Percentiles rank a stretch among this genome's conserved stretches.
phyloP scores from a whole-genome alignment of 1,140 invertebrate genomes.

The Lucilia cuprina region DNA sequence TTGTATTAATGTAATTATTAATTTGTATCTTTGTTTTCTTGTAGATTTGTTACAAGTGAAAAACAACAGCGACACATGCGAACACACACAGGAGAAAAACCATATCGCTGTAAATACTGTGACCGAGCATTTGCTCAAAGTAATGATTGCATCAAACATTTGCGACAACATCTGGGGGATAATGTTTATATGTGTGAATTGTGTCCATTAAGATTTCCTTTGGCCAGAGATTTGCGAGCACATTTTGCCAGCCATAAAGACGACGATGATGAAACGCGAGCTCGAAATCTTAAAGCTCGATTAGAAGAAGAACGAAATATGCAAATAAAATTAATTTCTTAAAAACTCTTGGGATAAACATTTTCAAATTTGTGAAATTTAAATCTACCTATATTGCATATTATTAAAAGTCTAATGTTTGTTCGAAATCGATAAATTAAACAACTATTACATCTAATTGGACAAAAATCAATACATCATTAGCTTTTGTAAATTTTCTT shows the following conservation, averaged over 20 bases:
- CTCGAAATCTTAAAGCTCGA: neutral
- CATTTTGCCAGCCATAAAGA: constrained; percentile 63
- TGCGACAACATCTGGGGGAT: constrained; percentile 63
- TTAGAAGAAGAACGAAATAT: neutral
- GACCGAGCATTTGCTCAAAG: constrained; percentile 66
- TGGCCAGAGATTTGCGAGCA: constrained; percentile 62
- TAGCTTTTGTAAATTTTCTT: too few species aligned
- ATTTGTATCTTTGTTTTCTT: neutral
- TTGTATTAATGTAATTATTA: neutral
- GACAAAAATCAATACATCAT: too few species aligned
- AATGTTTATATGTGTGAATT: constrained; percentile 64
- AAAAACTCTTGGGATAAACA: too few species aligned
- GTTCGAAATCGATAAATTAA: too few species aligned
- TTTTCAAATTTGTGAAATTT: too few species aligned
- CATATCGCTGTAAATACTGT: constrained; percentile 70
- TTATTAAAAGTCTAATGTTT: too few species aligned
- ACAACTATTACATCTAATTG: too few species aligned
- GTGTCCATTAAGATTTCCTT: constrained; percentile 63
- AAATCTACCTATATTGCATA: too few species aligned
- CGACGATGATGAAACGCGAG: neutral
- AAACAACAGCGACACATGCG: constrained; percentile 69
- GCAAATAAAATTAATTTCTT: neutral
- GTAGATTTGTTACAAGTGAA: constrained; percentile 68
- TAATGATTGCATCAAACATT: constrained; percentile 65
- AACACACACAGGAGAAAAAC: constrained; percentile 77